phyloP scores from a whole-genome alignment of 2,113 vertebrate genomes.

The Barbus barbus region DNA sequence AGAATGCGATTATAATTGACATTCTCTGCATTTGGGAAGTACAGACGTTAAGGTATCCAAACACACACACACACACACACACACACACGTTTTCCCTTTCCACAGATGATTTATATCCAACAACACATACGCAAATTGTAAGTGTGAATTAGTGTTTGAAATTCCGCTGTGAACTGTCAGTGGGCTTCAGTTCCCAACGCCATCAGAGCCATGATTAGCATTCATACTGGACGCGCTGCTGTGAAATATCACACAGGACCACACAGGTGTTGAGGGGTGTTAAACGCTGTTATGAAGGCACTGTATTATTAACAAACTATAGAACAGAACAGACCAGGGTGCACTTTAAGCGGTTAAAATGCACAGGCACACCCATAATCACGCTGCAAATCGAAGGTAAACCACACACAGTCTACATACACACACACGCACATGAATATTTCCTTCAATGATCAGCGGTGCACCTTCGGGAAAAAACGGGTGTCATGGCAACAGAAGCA shows the following conservation, averaged over 20 bases:
- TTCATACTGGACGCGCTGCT: conserved; percentile 16
- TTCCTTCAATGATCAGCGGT: conserved; percentile 47
- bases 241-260: conserved; percentile 41
- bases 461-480: conserved; percentile 51
- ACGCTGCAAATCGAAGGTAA: background rate
- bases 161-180: conserved; percentile 19
- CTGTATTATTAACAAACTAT: background rate
- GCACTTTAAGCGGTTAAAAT: background rate
- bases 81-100: background rate
- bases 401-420: conserved; percentile 11
- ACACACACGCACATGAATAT: conserved; percentile 40
- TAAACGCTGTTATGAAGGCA: background rate
- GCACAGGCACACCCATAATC: background rate
- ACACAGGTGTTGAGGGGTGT: conserved; percentile 36
- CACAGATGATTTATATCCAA: conserved; percentile 23
- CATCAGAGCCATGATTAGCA: conserved; percentile 31
- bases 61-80: background rate
- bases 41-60: too few relatives aligned
- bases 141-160: conserved; percentile 30
- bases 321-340: background rate
- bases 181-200: background rate
- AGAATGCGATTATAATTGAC: background rate
- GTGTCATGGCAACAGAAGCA: conserved; percentile 62
- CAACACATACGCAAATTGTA: conserved; percentile 33
- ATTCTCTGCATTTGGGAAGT: background rate